These are phyloP conservation scores for Cherax destructor DNA, from an alignment of 1,140 invertebrate genomes.

Conservation along the genomic window DNA sequence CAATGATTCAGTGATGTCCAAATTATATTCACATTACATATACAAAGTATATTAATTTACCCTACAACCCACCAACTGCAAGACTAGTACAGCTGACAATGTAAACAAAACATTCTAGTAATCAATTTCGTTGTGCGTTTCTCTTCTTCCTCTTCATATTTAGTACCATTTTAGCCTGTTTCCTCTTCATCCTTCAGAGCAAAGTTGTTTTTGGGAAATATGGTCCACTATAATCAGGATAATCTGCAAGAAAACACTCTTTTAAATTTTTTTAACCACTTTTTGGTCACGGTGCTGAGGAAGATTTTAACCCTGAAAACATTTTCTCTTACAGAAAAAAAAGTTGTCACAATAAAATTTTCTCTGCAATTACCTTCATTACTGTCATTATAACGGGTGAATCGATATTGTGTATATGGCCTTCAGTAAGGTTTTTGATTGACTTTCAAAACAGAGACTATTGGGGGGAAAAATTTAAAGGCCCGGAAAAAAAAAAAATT, in stretches of 20 bases:
- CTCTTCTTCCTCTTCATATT: conserved; percentile 71
- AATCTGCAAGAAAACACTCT: conserved; percentile 39
- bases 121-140: conserved; percentile 69
- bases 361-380: no score
- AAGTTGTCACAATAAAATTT: no score
- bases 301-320: no score
- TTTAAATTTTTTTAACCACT: neutral
- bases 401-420: no score
- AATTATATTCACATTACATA: neutral
- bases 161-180: conserved; percentile 71
- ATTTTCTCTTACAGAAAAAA: neutral
- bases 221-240: conserved; percentile 65
- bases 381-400: no score
- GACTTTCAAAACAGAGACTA: no score
- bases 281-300: no score
- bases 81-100: neutral
- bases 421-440: no score
- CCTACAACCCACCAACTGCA: neutral
- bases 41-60: neutral
- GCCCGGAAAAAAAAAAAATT: no score
- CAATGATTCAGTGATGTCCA: neutral
- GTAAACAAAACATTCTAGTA: conserved; percentile 41
- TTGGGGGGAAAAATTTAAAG: no score
- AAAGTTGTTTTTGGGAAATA: conserved; percentile 67
- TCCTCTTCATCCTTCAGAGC: conserved; percentile 72